Base-by-base conservation (phyloP, 2,113 vertebrate species). In the Cepphus grylle region DNA sequence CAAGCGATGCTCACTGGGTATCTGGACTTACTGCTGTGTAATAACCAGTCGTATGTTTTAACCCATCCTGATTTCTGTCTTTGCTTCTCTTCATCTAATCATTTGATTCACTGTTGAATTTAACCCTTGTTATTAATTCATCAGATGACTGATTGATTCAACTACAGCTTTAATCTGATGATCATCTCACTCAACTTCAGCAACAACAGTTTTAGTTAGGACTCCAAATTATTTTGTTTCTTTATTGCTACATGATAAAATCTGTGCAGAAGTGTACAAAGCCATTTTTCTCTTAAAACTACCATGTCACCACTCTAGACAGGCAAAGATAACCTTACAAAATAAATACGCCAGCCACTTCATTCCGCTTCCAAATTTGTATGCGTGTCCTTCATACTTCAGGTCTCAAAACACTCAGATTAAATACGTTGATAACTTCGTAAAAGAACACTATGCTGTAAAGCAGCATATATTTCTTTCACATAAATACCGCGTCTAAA, bases 281-380 rank as follows among this genome's bases (percentile, higher is more conserved):
- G n/a, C 34, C 55, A 58, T 93, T 95, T 95, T 90, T 90, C 92
- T 90, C 30, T 43, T 83, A 81, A 81, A 95, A 88, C 38, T 73
- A 90, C 67, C 63, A 32, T 13, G 76, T 45, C 89, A 58, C 59
- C 36, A 27, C 53, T 70, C 53, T 30, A 90, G 88, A 93, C 63
- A 95, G 63, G 59, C 88, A 93, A 78, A 93, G 92, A 92, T 92
- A 94, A 97, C 88, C 63, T 77, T 55, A 81, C 15, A 81, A 90
- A 90, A 95, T 70, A 95, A 94, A 95, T 74, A 88, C 5, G 47
- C 63, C 76, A 90, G 79, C n/a, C 58, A 70, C 67, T 94, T 86
- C 32, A 69, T 74, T 92, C 79, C 8, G 3, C 50, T 93, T 95
- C 67, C 67, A 88, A 71, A 96, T 88, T 40, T 88, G 55, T 86